Evolutionary conservation across 2,797 vertebrate species (phyloP).

Genomic region (Dipus sagitta): DNA sequence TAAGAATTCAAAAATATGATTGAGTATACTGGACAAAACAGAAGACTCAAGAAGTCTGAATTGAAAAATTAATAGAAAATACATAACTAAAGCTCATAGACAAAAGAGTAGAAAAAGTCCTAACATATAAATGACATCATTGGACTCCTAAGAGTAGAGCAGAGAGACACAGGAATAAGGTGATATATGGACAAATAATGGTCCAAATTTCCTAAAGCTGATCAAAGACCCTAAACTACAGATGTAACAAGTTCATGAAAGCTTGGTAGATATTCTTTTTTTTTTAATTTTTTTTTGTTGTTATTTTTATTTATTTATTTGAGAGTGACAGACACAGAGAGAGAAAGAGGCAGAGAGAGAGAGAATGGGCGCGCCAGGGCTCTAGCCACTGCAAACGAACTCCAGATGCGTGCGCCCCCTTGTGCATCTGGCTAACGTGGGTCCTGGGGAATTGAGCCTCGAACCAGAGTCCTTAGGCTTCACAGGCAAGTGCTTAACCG

Average conservation of each 20-base stretch:
- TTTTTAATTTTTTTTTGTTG: too few species aligned
- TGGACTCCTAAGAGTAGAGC: neutral
- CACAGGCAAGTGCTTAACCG: too few species aligned
- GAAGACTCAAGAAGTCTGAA: neutral
- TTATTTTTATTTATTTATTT: too few species aligned
- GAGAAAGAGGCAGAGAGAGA: too few species aligned
- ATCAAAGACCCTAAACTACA: neutral
- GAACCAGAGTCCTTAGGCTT: too few species aligned
- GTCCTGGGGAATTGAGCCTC: too few species aligned
- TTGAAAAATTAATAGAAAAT: slow-evolving; percentile 9
- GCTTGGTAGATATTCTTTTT: neutral
- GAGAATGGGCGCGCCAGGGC: too few species aligned
- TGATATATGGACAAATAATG: neutral
- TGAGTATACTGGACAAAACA: neutral
- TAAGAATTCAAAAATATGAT: too few species aligned
- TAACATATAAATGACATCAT: neutral
- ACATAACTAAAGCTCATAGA: neutral
- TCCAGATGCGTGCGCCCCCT: too few species aligned
- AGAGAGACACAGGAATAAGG: neutral
- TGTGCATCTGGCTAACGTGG: too few species aligned
- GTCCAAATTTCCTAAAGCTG: slow-evolving; percentile 7
- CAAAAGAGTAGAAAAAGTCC: neutral
- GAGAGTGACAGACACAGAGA: too few species aligned
- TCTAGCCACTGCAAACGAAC: too few species aligned
- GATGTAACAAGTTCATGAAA: neutral